Evolutionary conservation across 2,888 invertebrate species (phyloP).

Genomic region (Gerris lacustris): DNA sequence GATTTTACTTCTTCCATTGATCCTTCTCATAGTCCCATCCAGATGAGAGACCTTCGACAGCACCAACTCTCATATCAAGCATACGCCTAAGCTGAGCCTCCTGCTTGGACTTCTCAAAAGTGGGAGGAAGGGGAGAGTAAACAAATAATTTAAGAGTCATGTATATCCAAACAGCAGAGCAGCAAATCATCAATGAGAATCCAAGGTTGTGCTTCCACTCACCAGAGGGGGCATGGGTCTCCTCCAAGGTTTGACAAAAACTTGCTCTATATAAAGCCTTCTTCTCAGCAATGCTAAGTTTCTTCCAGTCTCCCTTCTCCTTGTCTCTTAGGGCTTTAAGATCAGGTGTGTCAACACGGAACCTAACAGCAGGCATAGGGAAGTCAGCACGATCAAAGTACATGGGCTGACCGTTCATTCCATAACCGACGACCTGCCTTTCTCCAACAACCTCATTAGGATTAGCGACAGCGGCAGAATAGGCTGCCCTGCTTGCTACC

Average conservation of each 20-base stretch:
- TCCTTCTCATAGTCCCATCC: constrained; percentile 83
- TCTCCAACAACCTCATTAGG: constrained; percentile 32
- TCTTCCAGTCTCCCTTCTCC: constrained; percentile 90
- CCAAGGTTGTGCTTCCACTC: constrained; percentile 70
- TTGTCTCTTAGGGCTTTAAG: constrained; percentile 61
- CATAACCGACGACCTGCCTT: constrained; percentile 81
- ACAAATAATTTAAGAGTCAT: constrained; percentile 48
- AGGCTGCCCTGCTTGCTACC: not conserved
- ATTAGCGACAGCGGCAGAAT: not conserved
- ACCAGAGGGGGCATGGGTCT: constrained; percentile 74
- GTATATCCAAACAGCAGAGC: constrained; percentile 50
- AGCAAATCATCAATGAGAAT: constrained; percentile 41
- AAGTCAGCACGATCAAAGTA: constrained; percentile 66
- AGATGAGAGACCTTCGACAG: constrained; percentile 64
- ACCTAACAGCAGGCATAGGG: constrained; percentile 80
- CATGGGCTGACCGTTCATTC: constrained; percentile 62
- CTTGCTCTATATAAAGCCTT: constrained; percentile 82
- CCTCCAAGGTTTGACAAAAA: constrained; percentile 86
- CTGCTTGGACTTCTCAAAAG: constrained; percentile 57
- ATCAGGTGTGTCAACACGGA: constrained; percentile 34
- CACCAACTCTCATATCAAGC: constrained; percentile 61
- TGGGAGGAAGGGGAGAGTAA: constrained; percentile 47
- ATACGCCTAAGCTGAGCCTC: constrained; percentile 66
- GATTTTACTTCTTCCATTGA: constrained; percentile 59
- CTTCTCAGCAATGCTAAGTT: constrained; percentile 76